A percentile compares a stretch with the other conserved stretches of the same genome.
phyloP scores from a whole-genome alignment of 2,797 vertebrate species.

The Tarsius wallacei region DNA sequence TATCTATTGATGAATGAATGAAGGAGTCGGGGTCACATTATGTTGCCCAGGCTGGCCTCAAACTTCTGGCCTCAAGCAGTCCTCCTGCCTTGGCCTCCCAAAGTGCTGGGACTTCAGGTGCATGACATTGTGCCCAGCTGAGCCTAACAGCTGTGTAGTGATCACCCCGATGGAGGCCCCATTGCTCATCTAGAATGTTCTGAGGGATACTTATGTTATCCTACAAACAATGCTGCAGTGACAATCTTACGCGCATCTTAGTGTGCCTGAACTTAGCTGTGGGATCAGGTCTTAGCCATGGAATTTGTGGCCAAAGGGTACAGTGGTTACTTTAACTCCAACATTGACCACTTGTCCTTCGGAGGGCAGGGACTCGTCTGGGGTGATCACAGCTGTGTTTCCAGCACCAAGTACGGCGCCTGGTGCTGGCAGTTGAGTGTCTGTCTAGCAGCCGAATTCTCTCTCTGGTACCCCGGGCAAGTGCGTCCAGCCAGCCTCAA shows the following conservation, averaged over 20 bases:
- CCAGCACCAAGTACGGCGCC: neutral
- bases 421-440: fast-evolving
- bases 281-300: neutral
- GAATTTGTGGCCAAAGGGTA: too few species aligned
- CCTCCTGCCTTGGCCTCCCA: neutral
- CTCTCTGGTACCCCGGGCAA: neutral
- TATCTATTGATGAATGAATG: too few species aligned
- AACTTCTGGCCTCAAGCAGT: neutral
- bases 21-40: neutral
- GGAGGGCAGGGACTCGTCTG: neutral
- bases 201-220: neutral
- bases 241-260: neutral
- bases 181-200: neutral
- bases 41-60: neutral
- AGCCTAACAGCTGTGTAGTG: neutral
- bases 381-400: neutral
- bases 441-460: neutral
- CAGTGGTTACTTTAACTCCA: neutral
- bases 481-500: too few species aligned
- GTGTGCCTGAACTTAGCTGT: neutral
- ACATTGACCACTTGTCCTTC: neutral
- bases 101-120: neutral
- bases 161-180: neutral
- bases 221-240: neutral
- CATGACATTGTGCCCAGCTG: neutral